Percentiles rank a stretch among this genome's conserved stretches.
Conservation (phyloP, 2,113 vertebrate genomes). For the Dunckerocampus dactyliophorus region DNA sequence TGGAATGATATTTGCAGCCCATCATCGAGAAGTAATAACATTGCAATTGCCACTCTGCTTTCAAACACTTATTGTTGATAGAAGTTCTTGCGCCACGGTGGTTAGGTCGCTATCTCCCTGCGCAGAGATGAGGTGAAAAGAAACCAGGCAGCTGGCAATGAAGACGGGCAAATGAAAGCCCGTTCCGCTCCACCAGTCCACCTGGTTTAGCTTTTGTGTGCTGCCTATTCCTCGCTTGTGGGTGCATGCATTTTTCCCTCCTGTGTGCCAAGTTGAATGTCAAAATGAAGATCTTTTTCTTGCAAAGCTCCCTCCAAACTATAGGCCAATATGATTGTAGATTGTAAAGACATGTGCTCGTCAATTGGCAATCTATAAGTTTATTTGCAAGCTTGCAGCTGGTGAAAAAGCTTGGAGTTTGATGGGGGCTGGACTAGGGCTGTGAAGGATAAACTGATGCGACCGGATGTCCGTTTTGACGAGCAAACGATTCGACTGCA, state of each 20-base stretch:
- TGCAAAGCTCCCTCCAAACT: no score
- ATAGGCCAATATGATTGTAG: no score
- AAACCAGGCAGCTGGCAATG: constrained; percentile 37
- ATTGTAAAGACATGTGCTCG: no score
- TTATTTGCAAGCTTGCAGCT: no score
- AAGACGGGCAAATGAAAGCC: constrained; percentile 52
- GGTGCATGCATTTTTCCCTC: constrained; percentile 6
- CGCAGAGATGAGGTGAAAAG: constrained; percentile 43
- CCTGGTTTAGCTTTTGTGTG: constrained; percentile 47
- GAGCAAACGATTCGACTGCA: no score
- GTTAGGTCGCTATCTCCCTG: constrained; percentile 34
- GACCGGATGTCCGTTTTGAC: no score
- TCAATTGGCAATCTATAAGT: no score
- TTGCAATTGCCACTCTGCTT: constrained; percentile 24
- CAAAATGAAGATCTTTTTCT: constrained; percentile 17
- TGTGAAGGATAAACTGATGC: no score
- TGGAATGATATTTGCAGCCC: not conserved
- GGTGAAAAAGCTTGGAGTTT: no score
- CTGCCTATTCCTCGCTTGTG: constrained; percentile 27
- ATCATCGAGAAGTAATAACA: constrained; percentile 28
- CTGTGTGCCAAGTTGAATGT: constrained; percentile 31
- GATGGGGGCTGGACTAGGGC: no score
- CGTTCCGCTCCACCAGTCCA: constrained; percentile 59
- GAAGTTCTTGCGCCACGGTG: constrained; percentile 23
- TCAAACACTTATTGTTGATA: constrained; percentile 48